Percentiles rank a stretch among this genome's conserved stretches.
phyloP scores from a whole-genome alignment of 92 coral and sea anemone species.

The Anthopleura xanthogrammica region DNA sequence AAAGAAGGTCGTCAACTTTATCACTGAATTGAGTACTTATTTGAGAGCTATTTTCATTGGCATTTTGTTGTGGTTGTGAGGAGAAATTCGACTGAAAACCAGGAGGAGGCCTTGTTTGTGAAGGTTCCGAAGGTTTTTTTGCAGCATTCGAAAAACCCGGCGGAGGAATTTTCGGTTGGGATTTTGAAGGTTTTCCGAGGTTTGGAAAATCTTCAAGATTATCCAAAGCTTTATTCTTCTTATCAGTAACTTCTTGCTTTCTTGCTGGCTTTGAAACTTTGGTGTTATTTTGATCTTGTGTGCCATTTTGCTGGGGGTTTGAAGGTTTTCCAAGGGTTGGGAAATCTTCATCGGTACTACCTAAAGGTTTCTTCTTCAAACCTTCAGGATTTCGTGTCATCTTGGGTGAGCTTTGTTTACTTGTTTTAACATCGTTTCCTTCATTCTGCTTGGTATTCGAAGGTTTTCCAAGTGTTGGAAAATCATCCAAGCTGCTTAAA shows the following conservation, averaged over 20 bases:
- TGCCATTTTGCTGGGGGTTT: not conserved
- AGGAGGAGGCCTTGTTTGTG: slow-evolving; percentile 24
- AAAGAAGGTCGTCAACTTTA: slow-evolving; percentile 31
- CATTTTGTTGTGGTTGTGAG: not conserved
- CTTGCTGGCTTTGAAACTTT: not conserved
- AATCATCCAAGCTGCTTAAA: slow-evolving; percentile 34
- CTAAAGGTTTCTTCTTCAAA: too few relatives aligned
- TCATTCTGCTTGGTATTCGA: not conserved
- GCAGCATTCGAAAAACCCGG: slow-evolving; percentile 51
- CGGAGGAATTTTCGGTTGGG: slow-evolving; percentile 25
- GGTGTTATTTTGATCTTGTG: not conserved
- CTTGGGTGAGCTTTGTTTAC: too few relatives aligned
- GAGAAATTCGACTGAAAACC: slow-evolving; percentile 27
- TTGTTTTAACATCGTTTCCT: too few relatives aligned
- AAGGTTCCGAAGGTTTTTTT: slow-evolving; percentile 38
- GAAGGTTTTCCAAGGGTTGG: too few relatives aligned
- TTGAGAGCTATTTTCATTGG: slow-evolving; percentile 9
- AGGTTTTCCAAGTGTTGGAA: slow-evolving; percentile 42
- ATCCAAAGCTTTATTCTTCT: not conserved
- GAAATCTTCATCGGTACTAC: too few relatives aligned
- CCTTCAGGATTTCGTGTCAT: too few relatives aligned
- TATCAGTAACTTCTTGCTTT: not conserved
- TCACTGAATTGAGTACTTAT: not conserved
- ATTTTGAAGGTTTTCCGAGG: not conserved
- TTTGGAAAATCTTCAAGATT: slow-evolving; percentile 26